Evolutionary conservation across 2,888 invertebrate species (phyloP), one percentile per base, ranked within the genome.

Genomic region (Andrena dorsata): DNA sequence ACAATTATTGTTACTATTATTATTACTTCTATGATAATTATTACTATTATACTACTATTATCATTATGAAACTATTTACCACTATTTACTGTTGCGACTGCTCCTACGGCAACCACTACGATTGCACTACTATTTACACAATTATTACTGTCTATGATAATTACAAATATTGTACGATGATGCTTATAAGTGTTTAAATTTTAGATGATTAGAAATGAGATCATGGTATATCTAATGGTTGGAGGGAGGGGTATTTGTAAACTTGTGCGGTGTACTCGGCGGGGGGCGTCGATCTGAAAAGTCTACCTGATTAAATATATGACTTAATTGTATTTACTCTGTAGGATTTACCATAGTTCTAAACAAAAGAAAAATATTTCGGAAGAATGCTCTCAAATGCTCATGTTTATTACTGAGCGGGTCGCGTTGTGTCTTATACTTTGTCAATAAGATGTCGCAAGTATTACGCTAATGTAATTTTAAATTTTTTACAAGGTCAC

Each of bases 301-400:
- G 92, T 93, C 92, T 93, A 93, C 93, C 93, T 93, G 93, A 93
- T 93, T 93, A 93, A 93, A 93, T 93, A 92, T 93, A 93, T 93
- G 93, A 91, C 92, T 93, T 93, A 93, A 93, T 93, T 93, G 91
- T 93, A 93, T 93, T 93, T 93, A 93, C 92, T 93, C 93, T 92
- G 92, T 92, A 93, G 93, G 93, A 92, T 92, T 92, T 92, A 93
- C 92, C 92, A 92, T 89, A 90, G 89, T 87, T 85, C 88, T 86
- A 87, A 89, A 87, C 80, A 83, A 86, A 56, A 56, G 56, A 65
- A 81, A 89, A 70, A 86, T 88, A 91, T 90, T 90, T 90, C 87
- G 88, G 87, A 86, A 87, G 88, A 89, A 89, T 89, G 90, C 90
- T 90, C 90, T 90, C 87, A 88, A 84, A 80, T 90, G 90, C 90